Evolutionary conservation across 2,888 invertebrate species (phyloP), one percentile per base, ranked within the genome.

Genomic region (Buathra laborator): DNA sequence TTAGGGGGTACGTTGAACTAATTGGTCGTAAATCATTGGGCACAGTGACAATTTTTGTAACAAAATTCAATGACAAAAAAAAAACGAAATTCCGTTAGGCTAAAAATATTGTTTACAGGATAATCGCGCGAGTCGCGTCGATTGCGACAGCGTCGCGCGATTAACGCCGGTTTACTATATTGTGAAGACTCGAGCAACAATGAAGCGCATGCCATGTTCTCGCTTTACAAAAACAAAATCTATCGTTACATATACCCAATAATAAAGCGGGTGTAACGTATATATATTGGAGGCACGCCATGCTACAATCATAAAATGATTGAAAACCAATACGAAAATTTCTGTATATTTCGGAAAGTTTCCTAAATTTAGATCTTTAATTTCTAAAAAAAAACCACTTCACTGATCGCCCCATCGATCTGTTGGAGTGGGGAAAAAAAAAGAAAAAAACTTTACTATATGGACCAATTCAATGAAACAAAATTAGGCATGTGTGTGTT

Each of bases 401-500:
- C 70, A 71, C 46, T 53, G 46, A 71, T 62, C 75, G 56, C 29
- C 43, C 64, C 62, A 76, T 19, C 53, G 76, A 72, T 70, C 53
- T 37, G 76, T 48, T 56, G 71, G 66, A 82, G 70, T 12, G 51
- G 64, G 51, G 7, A 16, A 68, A 66, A 24, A 62, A 24, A 70
- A 16, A 70, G 37, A 59, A 48, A 66, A 37, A 70, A 64, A 77
- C 81, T 87, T 84, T 76, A 84, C 82, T 86, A 82, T 83, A 85
- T 84, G 88, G 86, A 89, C 81, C 64, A 84, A 87, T 86, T 90
- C 85, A 83, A 89, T 91, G 90, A 93, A 93, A 94, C 94, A 94
- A 95, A 94, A 94, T 95, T 95, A 95, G 95, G 95, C 95, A 95
- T 95, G 95, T 94, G 94, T 94, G 95, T 93, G 95, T 94, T 92